Evolutionary conservation across 23 tunicate species (phyloP).

Genomic region (Trididemnum clinides): DNA sequence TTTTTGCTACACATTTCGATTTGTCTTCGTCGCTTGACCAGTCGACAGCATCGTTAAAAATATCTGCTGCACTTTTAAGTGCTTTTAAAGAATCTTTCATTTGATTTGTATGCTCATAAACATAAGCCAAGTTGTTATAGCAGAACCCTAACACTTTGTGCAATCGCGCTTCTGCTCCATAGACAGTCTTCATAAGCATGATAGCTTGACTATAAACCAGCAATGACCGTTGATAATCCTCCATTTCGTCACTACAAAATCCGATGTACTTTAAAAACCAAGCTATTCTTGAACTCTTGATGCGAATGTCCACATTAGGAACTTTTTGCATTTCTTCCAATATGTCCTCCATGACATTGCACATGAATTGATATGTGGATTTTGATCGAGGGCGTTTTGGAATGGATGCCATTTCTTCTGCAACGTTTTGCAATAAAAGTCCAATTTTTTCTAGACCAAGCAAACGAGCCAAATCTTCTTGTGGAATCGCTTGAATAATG

Average conservation of each 20-base stretch:
- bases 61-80: neutral
- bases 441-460: slow-evolving; percentile 10
- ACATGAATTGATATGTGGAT: neutral
- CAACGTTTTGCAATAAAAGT: neutral
- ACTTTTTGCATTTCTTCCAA: slow-evolving; percentile 12
- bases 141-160: slow-evolving; percentile 9
- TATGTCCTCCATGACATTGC: neutral
- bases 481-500: neutral
- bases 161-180: neutral
- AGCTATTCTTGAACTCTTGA: neutral
- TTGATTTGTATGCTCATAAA: slow-evolving; percentile 7
- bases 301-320: neutral
- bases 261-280: slow-evolving; percentile 8
- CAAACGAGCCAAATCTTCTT: neutral
- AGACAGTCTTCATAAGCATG: slow-evolving; percentile 3
- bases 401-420: neutral
- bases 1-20: slow-evolving; percentile 9
- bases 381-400: slow-evolving; percentile 6
- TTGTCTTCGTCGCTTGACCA: slow-evolving; percentile 23
- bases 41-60: slow-evolving; percentile 1
- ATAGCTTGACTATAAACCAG: slow-evolving; percentile 2
- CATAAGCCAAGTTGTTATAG: slow-evolving; percentile 18
- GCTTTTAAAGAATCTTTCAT: neutral
- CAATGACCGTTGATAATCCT: slow-evolving; percentile 9
- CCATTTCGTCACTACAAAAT: slow-evolving; percentile 25